A percentile compares a stretch with the other conserved stretches of the same genome.
These are phyloP conservation scores for Mizuhopecten yessoensis DNA, from an alignment of 1,140 invertebrate genomes.

Conservation along the genomic window DNA sequence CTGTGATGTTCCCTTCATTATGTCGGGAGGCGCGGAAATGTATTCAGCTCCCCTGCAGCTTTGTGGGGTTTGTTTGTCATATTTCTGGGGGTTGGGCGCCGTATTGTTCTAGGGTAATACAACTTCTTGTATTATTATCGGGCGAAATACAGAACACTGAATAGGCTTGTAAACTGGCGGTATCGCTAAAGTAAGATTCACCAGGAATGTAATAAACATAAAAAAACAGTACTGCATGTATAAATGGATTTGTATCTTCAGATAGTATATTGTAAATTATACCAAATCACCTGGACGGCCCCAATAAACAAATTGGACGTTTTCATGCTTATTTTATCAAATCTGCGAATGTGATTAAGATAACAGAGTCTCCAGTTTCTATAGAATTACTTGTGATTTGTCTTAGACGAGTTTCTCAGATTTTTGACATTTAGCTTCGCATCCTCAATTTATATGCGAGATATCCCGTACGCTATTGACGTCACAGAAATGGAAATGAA, in stretches of 20 bases:
- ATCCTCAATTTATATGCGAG: background rate
- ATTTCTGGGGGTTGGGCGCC: no score
- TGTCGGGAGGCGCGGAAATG: no score
- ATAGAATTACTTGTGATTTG: background rate
- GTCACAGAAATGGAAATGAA: background rate
- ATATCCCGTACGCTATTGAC: background rate
- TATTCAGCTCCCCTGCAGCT: no score
- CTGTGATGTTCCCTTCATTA: no score
- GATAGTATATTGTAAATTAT: background rate
- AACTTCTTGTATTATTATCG: no score
- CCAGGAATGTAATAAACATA: no score
- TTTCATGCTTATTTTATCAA: constrained; percentile 5
- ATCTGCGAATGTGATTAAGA: background rate
- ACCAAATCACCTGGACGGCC: background rate
- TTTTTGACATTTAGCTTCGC: background rate
- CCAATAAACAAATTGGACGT: constrained; percentile 13
- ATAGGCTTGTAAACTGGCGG: no score
- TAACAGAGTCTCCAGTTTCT: background rate
- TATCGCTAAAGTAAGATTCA: no score
- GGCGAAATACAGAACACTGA: no score
- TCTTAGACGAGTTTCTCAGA: background rate
- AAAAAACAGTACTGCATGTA: no score
- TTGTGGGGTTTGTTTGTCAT: no score
- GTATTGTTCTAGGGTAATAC: no score
- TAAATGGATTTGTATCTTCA: background rate